A percentile compares a stretch with the other conserved stretches of the same genome.
phyloP scores from a whole-genome alignment of 1,140 invertebrate species.

The Ganaspis sp. region DNA sequence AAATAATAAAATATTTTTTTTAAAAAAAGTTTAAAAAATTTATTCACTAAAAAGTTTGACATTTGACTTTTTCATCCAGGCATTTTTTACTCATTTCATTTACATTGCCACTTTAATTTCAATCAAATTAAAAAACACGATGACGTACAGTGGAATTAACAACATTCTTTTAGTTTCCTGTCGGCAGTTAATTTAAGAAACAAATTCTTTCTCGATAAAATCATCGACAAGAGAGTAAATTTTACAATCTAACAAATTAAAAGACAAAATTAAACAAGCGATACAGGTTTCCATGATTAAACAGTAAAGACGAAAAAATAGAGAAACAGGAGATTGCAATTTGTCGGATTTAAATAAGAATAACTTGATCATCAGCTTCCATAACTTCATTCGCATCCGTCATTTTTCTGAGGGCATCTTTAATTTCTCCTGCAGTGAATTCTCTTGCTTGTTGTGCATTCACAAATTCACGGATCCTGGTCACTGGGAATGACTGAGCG shows the following conservation, averaged over 20 bases:
- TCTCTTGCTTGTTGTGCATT: conserved; percentile 79
- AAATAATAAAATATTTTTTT: background rate
- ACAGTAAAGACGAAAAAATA: background rate
- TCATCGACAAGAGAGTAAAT: too few relatives aligned
- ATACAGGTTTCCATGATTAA: background rate
- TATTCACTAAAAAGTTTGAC: background rate
- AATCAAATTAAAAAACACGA: too few relatives aligned
- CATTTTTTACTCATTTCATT: too few relatives aligned
- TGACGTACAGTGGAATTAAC: too few relatives aligned
- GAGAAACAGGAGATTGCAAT: conserved; percentile 25
- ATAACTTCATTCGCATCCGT: conserved; percentile 94
- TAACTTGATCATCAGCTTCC: conserved; percentile 92
- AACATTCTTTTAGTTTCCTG: too few relatives aligned
- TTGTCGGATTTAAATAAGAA: conserved; percentile 84
- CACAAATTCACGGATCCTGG: conserved; percentile 79
- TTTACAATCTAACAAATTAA: too few relatives aligned
- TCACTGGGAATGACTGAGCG: conserved; percentile 81
- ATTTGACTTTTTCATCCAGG: too few relatives aligned
- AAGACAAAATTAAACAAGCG: too few relatives aligned
- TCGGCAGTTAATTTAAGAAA: too few relatives aligned
- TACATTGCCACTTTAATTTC: too few relatives aligned
- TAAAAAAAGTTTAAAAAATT: background rate
- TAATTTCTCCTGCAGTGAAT: conserved; percentile 85
- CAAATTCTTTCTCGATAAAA: too few relatives aligned
- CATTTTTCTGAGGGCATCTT: conserved; percentile 88